Conservation (phyloP, 2,113 vertebrate genomes). For the Macrotus californicus region DNA sequence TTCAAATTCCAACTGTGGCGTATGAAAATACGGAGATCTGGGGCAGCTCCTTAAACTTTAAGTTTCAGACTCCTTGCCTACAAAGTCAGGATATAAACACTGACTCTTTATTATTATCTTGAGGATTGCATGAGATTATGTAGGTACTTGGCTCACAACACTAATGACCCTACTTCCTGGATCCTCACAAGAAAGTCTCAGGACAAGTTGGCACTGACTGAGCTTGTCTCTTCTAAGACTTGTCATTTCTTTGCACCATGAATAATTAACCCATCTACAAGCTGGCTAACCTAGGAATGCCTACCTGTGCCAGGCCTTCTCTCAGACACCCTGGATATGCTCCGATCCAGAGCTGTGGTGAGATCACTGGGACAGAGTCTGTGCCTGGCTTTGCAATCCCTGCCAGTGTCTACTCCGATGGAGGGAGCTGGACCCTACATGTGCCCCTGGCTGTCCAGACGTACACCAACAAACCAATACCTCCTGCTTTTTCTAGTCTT, state of each 20-base stretch:
- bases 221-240: not conserved
- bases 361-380: not conserved
- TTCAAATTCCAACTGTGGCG: not conserved
- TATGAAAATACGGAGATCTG: not conserved
- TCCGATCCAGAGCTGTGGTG: not conserved
- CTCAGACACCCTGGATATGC: not conserved
- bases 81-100: not conserved
- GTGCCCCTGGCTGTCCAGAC: not conserved
- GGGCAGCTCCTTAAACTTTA: not conserved
- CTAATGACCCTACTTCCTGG: not conserved
- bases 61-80: not conserved
- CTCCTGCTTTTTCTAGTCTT: not conserved
- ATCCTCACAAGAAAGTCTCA: not conserved
- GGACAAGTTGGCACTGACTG: too few relatives aligned
- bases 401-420: accelerated
- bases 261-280: not conserved
- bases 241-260: not conserved
- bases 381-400: not conserved
- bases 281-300: not conserved
- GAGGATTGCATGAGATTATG: too few relatives aligned
- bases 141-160: not conserved
- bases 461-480: not conserved
- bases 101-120: not conserved
- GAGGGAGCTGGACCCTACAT: not conserved
- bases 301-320: not conserved